Percentiles rank a stretch among this genome's conserved stretches.
phyloP scores from a whole-genome alignment of 2,888 invertebrate species.

The Rosalia funebris region DNA sequence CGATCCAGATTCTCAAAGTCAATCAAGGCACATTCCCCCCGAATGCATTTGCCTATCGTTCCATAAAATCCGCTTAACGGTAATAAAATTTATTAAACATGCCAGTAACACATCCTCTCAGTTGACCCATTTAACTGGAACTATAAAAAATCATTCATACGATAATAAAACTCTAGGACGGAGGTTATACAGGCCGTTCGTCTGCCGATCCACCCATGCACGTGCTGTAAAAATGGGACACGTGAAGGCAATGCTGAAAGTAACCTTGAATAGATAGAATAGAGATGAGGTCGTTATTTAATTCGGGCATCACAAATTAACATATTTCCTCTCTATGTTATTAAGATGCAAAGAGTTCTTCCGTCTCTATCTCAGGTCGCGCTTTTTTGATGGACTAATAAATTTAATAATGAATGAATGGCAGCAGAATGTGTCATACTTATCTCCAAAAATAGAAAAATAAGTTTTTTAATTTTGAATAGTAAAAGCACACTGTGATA shows the following conservation, averaged over 20 bases:
- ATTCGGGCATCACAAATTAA: constrained; percentile 25
- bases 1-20: too few relatives aligned
- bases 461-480: too few relatives aligned
- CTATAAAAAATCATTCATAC: constrained; percentile 18
- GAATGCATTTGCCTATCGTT: constrained; percentile 9
- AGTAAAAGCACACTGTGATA: too few relatives aligned
- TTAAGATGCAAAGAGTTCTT: too few relatives aligned
- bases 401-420: too few relatives aligned
- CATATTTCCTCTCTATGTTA: too few relatives aligned
- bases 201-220: constrained; percentile 7
- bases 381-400: too few relatives aligned
- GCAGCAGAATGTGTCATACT: too few relatives aligned
- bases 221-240: constrained; percentile 27
- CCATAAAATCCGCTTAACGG: constrained; percentile 20
- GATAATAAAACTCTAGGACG: not conserved
- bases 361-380: too few relatives aligned
- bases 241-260: constrained; percentile 23
- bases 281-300: constrained; percentile 24
- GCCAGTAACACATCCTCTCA: constrained; percentile 19
- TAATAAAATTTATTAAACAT: constrained; percentile 19
- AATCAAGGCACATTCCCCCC: not conserved
- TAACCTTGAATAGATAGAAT: constrained; percentile 27
- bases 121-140: constrained; percentile 23
- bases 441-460: too few relatives aligned
- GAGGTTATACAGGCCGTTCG: constrained; percentile 10